Evolutionary conservation across 2,888 invertebrate species (phyloP), one percentile per base, ranked within the genome.

Genomic region (Epinotia nisella): DNA sequence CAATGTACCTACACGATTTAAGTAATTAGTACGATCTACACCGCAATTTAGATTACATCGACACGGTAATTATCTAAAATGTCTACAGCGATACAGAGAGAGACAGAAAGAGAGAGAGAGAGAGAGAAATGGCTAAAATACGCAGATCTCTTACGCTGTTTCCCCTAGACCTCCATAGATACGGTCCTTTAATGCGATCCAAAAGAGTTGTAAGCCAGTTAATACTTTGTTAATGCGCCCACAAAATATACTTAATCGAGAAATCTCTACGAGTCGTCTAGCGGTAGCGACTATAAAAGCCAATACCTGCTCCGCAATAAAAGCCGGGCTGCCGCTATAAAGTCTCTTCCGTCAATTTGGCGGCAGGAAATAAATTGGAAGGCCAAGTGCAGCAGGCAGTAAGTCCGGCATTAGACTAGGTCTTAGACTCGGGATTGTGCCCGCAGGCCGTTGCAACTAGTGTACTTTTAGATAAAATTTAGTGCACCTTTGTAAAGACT

Each of bases 341-440:
- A 55, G 71, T 51, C 71, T 29, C 51, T 49, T 55, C 60, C 58
- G 75, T 75, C 75, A 76, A 71, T 69, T 70, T 73, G 61, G 72
- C 55, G 61, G 70, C 58, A 41, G 66, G 62, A 62, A 74, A 59
- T 72, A 72, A 75, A 74, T 76, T 75, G 72, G 66, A 61, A 65
- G 53, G 53, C 29, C 49, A 58, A 56, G 71, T 53, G 64, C 60
- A 71, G 71, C 53, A 29, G 68, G 66, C 76, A 51, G 45, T 66
- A 68, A 74, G 70, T 60, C 70, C 59, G 59, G 74, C 58, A 21
- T 64, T 75, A 70, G 51, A 24, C 53, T 21, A 53, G 53, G 65
- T 24, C 39, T 56, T 66, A 41, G 55, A 41, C n/a, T 35, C n/a
- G 61, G 56, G 39, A 64, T 72, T 75, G 74, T 53, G 65, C 71